Conservation (phyloP, 2,113 vertebrate genomes). For the Bombycilla garrulus region DNA sequence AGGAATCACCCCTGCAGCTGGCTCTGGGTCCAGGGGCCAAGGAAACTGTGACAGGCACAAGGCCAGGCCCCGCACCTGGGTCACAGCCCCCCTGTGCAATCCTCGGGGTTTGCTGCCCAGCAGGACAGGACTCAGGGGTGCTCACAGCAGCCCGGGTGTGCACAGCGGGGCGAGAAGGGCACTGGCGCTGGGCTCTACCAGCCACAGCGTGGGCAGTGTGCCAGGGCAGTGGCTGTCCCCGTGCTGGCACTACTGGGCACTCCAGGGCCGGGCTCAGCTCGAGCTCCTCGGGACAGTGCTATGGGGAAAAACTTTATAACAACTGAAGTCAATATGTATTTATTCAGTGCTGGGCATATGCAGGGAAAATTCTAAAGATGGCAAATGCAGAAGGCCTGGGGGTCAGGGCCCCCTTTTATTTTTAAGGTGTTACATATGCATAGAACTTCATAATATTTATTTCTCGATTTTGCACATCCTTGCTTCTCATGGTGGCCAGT, state of each 20-base stretch:
- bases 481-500: no score
- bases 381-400: no score
- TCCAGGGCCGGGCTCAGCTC: rapidly evolving
- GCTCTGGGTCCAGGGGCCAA: background rate
- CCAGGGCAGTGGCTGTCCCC: background rate
- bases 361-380: no score
- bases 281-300: no score
- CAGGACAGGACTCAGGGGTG: background rate
- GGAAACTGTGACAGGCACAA: rapidly evolving
- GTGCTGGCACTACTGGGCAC: background rate
- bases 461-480: no score
- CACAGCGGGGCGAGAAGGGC: background rate
- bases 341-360: no score
- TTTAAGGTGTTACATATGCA: no score
- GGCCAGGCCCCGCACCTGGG: rapidly evolving
- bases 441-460: no score
- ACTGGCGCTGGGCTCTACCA: background rate
- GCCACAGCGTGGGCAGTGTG: background rate
- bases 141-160: background rate
- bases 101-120: background rate
- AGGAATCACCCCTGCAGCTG: background rate
- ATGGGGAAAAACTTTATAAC: no score
- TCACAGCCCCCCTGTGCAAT: rapidly evolving
- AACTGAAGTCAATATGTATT: no score
- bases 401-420: no score